These are phyloP conservation scores for Tricholauxania praeusta DNA, from an alignment of 2,888 invertebrate species.

Conservation along the genomic window DNA sequence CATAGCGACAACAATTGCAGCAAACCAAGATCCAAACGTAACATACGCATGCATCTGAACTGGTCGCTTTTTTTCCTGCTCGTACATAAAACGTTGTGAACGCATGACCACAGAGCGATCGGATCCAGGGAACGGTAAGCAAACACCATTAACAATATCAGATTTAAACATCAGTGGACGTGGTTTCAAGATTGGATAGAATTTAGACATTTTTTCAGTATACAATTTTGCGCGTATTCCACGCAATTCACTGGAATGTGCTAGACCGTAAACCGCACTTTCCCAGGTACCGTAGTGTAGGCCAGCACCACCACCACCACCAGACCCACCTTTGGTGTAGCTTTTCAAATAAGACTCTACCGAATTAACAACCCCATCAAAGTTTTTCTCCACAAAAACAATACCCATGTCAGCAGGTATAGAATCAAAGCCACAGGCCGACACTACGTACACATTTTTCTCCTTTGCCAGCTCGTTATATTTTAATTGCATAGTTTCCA, in stretches of 20 bases:
- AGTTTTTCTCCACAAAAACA: constrained; percentile 81
- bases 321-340: constrained; percentile 59
- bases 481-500: constrained; percentile 86
- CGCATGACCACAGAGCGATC: constrained; percentile 87
- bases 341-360: constrained; percentile 77
- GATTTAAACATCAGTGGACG: constrained; percentile 71
- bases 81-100: constrained; percentile 82
- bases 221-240: constrained; percentile 77
- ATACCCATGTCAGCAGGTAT: constrained; percentile 91
- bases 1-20: constrained; percentile 70
- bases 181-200: constrained; percentile 73
- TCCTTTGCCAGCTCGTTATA: constrained; percentile 82
- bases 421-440: constrained; percentile 94
- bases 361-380: constrained; percentile 80
- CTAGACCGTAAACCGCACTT: constrained; percentile 84
- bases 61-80: constrained; percentile 78
- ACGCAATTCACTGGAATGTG: constrained; percentile 74
- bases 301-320: constrained; percentile 66
- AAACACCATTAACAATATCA: constrained; percentile 71
- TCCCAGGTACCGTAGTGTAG: constrained; percentile 92
- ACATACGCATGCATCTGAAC: constrained; percentile 83
- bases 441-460: constrained; percentile 87
- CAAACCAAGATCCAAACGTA: constrained; percentile 71
- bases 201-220: constrained; percentile 73
- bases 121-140: constrained; percentile 84